Conservation (phyloP, 1,140 invertebrate genomes). For the Amyelois transitella region DNA sequence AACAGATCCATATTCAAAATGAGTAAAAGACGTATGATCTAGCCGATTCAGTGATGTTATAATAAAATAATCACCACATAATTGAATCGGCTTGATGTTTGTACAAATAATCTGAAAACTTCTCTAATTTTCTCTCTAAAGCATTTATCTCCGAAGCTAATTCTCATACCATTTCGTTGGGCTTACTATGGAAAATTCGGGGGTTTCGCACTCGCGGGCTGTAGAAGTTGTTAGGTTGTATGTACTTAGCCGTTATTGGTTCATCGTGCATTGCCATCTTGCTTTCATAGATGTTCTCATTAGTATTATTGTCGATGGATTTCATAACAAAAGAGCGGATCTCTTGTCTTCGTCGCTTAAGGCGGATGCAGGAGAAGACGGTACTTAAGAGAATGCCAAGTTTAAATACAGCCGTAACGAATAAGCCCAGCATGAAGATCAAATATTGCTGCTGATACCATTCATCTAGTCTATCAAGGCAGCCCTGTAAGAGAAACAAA, state of each 20-base stretch:
- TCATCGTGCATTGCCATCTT: conserved; percentile 50
- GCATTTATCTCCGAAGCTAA: conserved; percentile 73
- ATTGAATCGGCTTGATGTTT: conserved; percentile 72
- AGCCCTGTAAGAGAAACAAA: conserved; percentile 76
- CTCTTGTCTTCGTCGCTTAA: conserved; percentile 53
- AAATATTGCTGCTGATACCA: conserved; percentile 87
- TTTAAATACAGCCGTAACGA: conserved; percentile 81
- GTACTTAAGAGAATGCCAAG: conserved; percentile 81
- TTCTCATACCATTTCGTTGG: conserved; percentile 72
- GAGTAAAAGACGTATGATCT: too few species aligned
- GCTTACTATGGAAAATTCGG: conserved; percentile 61
- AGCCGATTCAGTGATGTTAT: not conserved
- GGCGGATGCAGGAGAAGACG: conserved; percentile 79
- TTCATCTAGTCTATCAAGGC: conserved; percentile 80
- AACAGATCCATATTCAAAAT: too few species aligned
- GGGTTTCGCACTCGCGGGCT: conserved; percentile 65
- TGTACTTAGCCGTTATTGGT: conserved; percentile 61
- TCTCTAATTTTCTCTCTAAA: conserved; percentile 70
- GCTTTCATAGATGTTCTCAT: conserved; percentile 64
- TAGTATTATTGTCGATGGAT: conserved; percentile 44
- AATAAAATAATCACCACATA: conserved; percentile 51
- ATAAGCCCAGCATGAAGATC: conserved; percentile 79
- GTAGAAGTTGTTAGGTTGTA: conserved; percentile 71
- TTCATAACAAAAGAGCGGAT: conserved; percentile 54
- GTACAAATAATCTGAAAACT: conserved; percentile 65